These are phyloP conservation scores for Apus apus DNA, from an alignment of 2,113 vertebrate species.

Conservation along the genomic window DNA sequence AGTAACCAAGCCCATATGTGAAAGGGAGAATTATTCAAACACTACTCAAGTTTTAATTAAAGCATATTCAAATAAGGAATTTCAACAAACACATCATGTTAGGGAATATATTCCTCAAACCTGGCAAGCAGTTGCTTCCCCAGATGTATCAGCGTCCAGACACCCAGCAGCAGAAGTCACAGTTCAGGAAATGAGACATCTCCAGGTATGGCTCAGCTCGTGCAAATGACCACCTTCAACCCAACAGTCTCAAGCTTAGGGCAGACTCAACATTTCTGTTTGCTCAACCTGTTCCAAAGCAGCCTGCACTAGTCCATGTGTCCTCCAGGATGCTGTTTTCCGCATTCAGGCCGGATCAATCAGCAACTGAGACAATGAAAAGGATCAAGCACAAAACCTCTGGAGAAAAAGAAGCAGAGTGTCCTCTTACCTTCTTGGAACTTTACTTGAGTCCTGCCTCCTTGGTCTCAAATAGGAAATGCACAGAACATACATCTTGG, in stretches of 20 bases:
- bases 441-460: background rate
- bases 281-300: background rate
- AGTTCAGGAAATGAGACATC: background rate
- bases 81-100: background rate
- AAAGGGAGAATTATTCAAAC: background rate
- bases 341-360: background rate
- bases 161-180: background rate
- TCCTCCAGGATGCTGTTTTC: background rate
- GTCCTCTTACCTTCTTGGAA: background rate
- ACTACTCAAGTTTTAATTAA: background rate
- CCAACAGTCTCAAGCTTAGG: background rate
- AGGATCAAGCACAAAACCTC: background rate
- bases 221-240: background rate
- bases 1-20: background rate
- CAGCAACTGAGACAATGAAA: background rate
- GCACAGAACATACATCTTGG: background rate
- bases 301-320: fast-evolving
- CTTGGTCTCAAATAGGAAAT: background rate
- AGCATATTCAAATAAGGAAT: background rate
- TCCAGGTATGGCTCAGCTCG: fast-evolving
- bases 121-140: background rate
- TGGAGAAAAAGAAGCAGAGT: background rate
- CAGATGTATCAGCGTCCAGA: background rate
- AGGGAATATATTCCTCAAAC: background rate
- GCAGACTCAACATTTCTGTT: fast-evolving